A percentile compares a stretch with the other conserved stretches of the same genome.
phyloP scores from a whole-genome alignment of 2,113 vertebrate genomes.

The Marmota monax region DNA sequence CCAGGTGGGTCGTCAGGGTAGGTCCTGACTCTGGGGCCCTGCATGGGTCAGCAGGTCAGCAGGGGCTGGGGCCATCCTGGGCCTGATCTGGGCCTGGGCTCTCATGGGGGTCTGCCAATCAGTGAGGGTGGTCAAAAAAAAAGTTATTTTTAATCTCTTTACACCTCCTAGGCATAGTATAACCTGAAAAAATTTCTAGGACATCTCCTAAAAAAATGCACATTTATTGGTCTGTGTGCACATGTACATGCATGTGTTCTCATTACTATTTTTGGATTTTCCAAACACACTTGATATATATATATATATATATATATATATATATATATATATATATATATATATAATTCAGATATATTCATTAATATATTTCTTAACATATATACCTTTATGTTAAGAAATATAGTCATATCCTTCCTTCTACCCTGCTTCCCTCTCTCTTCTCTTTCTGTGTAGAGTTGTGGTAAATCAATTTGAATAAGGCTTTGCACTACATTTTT shows the following conservation, averaged over 20 bases:
- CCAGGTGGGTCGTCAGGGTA: no score
- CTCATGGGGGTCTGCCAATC: no score
- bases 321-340: no score
- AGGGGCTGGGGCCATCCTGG: no score
- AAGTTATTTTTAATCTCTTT: not conserved
- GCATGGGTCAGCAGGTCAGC: no score
- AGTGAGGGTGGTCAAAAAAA: no score
- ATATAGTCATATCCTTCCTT: not conserved
- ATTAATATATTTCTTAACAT: no score
- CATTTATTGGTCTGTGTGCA: not conserved
- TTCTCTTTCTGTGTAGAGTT: not conserved
- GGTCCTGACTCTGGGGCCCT: no score
- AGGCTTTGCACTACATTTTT: not conserved
- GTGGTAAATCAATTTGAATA: not conserved
- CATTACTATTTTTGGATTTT: not conserved
- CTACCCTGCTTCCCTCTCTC: no score
- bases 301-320: no score
- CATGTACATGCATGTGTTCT: not conserved
- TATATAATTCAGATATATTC: no score
- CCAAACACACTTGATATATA: not conserved
- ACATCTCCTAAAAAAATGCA: not conserved
- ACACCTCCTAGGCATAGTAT: not conserved
- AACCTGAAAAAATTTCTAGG: not conserved
- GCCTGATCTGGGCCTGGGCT: no score
- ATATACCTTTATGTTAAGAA: not conserved